A percentile compares a stretch with the other conserved stretches of the same genome.
These are phyloP conservation scores for Equus quagga DNA, from an alignment of 2,113 vertebrate genomes.

Conservation along the genomic window DNA sequence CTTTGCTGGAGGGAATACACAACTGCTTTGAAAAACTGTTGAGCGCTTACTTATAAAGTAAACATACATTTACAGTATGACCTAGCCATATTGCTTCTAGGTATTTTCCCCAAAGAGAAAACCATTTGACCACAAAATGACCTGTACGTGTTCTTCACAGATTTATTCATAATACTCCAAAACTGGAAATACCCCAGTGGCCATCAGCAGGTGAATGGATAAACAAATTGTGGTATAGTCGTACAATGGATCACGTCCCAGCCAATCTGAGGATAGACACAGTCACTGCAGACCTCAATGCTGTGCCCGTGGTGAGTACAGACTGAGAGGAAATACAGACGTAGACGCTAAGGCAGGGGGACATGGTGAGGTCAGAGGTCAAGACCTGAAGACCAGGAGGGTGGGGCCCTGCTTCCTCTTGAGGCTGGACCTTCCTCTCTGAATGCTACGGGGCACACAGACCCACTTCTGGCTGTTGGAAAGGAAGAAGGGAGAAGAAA, in stretches of 20 bases:
- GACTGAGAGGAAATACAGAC: neutral
- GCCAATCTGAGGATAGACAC: neutral
- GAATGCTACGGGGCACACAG: neutral
- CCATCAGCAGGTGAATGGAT: neutral
- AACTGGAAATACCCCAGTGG: neutral
- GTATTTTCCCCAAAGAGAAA: conserved; percentile 13
- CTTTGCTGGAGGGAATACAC: neutral
- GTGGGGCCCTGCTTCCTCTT: neutral
- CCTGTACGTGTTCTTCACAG: neutral
- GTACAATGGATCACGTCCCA: neutral
- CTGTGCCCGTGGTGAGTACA: rapidly evolving
- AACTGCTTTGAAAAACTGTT: no score
- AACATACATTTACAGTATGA: neutral
- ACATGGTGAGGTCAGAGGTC: neutral
- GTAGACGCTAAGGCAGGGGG: neutral
- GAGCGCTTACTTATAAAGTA: neutral
- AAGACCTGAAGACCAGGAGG: neutral
- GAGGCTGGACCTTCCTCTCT: neutral
- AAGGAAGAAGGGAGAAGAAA: neutral
- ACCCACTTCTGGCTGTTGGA: neutral
- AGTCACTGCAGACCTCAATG: neutral
- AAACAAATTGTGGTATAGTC: neutral
- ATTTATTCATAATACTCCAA: neutral
- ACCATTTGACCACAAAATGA: neutral
- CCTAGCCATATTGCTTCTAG: neutral